These are phyloP conservation scores for Apomyelois bistriatella DNA, from an alignment of 2,888 invertebrate species.

Conservation along the genomic window DNA sequence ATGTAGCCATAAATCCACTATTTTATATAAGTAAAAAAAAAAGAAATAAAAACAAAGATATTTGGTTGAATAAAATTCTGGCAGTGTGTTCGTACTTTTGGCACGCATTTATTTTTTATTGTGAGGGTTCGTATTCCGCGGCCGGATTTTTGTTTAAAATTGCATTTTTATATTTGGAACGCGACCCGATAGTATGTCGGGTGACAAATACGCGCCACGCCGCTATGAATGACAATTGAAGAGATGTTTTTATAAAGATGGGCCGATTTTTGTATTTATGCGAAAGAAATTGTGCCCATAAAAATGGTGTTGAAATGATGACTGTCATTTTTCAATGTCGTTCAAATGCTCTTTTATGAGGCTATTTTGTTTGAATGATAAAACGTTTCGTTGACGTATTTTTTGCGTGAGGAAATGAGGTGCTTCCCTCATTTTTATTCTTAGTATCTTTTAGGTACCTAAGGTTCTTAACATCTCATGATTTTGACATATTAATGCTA, in stretches of 20 bases:
- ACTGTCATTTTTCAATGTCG: constrained; percentile 75
- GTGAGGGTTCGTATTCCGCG: constrained; percentile 64
- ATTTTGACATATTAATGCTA: no score
- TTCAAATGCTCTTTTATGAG: constrained; percentile 66
- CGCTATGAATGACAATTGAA: constrained; percentile 80
- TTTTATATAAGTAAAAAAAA: constrained; percentile 13
- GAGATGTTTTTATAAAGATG: constrained; percentile 78
- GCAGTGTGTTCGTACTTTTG: constrained; percentile 50
- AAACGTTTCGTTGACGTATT: constrained; percentile 41
- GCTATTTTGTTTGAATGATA: constrained; percentile 64
- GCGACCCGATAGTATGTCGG: constrained; percentile 57
- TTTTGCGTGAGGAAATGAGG: constrained; percentile 11
- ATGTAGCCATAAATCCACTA: constrained; percentile 9
- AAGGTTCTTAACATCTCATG: no score
- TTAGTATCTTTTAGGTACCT: no score
- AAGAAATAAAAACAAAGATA: constrained; percentile 30
- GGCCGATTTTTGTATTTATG: constrained; percentile 74
- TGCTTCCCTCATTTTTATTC: neutral
- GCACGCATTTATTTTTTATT: constrained; percentile 70
- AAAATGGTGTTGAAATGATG: constrained; percentile 77
- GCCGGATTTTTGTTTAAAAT: constrained; percentile 75
- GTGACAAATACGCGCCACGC: constrained; percentile 77
- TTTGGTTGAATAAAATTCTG: constrained; percentile 38
- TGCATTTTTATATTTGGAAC: constrained; percentile 79
- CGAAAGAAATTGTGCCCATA: constrained; percentile 77